These are phyloP conservation scores for Anthophora plumipes DNA, from an alignment of 2,888 invertebrate species.

Conservation along the genomic window DNA sequence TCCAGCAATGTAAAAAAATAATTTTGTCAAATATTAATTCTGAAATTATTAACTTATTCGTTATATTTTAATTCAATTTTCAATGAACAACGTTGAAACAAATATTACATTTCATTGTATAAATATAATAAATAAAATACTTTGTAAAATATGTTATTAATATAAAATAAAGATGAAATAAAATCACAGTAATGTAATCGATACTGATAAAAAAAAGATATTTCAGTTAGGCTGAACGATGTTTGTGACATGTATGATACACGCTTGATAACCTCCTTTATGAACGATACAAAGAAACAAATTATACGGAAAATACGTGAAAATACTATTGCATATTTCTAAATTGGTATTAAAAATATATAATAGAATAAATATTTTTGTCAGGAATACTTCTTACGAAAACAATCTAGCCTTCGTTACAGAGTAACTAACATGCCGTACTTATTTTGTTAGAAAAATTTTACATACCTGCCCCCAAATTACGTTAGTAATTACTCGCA, in stretches of 20 bases:
- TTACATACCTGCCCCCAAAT: constrained; percentile 67
- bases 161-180: background rate
- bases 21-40: background rate
- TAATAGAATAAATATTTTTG: no score
- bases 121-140: background rate
- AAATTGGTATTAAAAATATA: background rate
- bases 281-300: background rate
- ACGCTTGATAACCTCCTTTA: constrained; percentile 42
- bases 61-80: background rate
- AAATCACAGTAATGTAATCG: background rate
- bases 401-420: background rate
- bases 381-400: background rate
- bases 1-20: background rate
- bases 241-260: background rate
- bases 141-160: background rate
- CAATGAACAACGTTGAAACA: background rate
- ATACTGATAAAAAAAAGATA: background rate
- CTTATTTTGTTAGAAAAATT: constrained; percentile 39
- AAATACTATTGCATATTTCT: background rate
- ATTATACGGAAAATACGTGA: background rate
- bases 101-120: background rate
- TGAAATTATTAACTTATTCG: background rate
- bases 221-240: background rate
- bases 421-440: background rate
- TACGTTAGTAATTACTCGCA: constrained; percentile 63